Conservation (phyloP, 2,113 vertebrate genomes). For the Scytalopus superciliaris region DNA sequence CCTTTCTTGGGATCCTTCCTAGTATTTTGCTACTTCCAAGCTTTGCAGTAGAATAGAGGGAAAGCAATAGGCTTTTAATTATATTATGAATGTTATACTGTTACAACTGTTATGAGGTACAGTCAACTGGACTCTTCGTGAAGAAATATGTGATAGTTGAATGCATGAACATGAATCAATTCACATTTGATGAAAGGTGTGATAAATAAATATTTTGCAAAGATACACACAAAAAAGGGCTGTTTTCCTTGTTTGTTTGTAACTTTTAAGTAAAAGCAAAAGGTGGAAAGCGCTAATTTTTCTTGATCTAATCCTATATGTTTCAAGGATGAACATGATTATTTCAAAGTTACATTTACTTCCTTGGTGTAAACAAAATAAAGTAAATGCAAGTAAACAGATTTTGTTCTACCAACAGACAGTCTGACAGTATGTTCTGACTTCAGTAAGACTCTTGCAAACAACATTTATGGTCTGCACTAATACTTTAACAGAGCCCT, state of each 20-base stretch:
- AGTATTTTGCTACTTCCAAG: not conserved
- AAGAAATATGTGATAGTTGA: not conserved
- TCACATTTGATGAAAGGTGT: rapidly evolving
- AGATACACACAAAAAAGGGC: rapidly evolving
- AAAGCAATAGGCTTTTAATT: not conserved
- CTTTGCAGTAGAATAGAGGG: not conserved
- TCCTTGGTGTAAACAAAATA: not conserved
- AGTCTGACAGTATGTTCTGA: not conserved
- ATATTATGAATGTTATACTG: not conserved
- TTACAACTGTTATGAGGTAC: not conserved
- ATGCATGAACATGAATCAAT: not conserved
- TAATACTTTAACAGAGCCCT: not conserved
- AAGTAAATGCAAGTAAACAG: not conserved
- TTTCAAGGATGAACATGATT: not conserved
- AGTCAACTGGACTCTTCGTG: not conserved
- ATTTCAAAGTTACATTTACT: not conserved
- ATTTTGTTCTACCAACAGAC: not conserved
- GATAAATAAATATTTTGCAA: not conserved
- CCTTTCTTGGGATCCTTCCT: not conserved
- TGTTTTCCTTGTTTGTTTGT: not conserved
- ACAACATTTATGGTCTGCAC: not conserved
- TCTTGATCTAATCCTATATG: not conserved
- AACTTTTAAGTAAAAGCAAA: not conserved
- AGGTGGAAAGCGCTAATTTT: not conserved
- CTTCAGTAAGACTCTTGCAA: not conserved